Conservation (phyloP, 2,888 invertebrate species). For the Macrophya alboannulata region DNA sequence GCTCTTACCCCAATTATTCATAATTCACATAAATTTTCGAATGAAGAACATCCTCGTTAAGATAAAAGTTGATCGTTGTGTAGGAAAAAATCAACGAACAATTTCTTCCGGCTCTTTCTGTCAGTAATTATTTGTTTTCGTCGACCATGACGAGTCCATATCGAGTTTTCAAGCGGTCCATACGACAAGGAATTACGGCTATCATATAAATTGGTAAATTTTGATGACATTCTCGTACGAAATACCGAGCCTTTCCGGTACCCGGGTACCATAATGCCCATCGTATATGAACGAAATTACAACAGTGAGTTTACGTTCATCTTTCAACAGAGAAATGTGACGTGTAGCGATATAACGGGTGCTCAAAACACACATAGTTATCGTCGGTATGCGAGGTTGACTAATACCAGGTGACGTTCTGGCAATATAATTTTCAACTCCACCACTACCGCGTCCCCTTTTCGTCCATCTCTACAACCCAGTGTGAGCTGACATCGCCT, state of each 20-base stretch:
- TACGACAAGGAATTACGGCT: not conserved
- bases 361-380: constrained; percentile 74
- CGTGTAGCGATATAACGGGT: constrained; percentile 70
- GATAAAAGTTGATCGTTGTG: not conserved
- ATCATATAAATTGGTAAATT: constrained; percentile 50
- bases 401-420: constrained; percentile 70
- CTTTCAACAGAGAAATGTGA: constrained; percentile 65
- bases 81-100: not conserved
- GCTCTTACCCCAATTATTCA: not conserved
- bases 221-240: constrained; percentile 42
- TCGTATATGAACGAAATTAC: constrained; percentile 39
- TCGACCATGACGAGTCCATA: not conserved
- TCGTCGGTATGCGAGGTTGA: constrained; percentile 64
- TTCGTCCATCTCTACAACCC: constrained; percentile 52
- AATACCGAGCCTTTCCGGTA: constrained; percentile 34
- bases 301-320: constrained; percentile 43
- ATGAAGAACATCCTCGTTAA: not conserved
- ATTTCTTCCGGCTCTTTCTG: not conserved
- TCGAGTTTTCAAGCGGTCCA: not conserved
- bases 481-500: constrained; percentile 63
- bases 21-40: constrained; percentile 18
- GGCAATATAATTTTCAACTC: constrained; percentile 68
- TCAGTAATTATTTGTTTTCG: not conserved
- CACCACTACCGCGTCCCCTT: constrained; percentile 33
- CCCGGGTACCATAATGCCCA: constrained; percentile 21